Base-by-base conservation (phyloP, 2,797 vertebrate species). In the Alectoris magna region DNA sequence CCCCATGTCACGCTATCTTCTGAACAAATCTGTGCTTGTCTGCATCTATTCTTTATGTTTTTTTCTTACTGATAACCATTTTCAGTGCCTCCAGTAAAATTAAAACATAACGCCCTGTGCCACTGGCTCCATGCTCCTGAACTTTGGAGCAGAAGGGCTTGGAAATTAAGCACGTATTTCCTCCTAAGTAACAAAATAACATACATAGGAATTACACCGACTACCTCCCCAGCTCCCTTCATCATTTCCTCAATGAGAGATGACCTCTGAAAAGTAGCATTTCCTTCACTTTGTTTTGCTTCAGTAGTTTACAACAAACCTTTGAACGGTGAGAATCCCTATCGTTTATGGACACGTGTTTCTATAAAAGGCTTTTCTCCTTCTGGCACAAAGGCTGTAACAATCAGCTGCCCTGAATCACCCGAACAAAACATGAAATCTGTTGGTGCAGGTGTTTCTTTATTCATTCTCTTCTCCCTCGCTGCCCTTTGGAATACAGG, bases 261-360 rank as follows among this genome's bases (percentile, higher is more conserved):
- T 70, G 81, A 95, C 73, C 80, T 93, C 77, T 92, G 91, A 38
- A 79, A 91, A 70, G 51, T 21, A 91, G 21, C n/a, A 36, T 69
- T 66, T 81, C 10, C 26, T 70, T 72, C 14, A 1, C n/a, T 66
- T 88, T 58, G 90, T 71, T 84, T 68, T 62, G 80, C 93, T 88
- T 84, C 88, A 62, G 84, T 90, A 64, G 60, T 79, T 88, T 77
- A 64, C 44, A 88, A 55, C 74, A 89, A 94, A 96, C 95, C 95
- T 96, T 95, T 96, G 96, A 87, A 93, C 96, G 53, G 60, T 0
- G 0, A 82, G 84, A 44, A 56, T 68, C 85, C 81, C 74, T 36
- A 73, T 85, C 66, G 44, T 91, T 91, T 87, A 88, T 82, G 68
- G 69, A 64, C 90, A 62, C 14, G 2, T 34, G 29, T 60, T 91